Evolutionary conservation across 2,888 invertebrate genomes (phyloP).

Genomic region (Sussaba pulchella): DNA sequence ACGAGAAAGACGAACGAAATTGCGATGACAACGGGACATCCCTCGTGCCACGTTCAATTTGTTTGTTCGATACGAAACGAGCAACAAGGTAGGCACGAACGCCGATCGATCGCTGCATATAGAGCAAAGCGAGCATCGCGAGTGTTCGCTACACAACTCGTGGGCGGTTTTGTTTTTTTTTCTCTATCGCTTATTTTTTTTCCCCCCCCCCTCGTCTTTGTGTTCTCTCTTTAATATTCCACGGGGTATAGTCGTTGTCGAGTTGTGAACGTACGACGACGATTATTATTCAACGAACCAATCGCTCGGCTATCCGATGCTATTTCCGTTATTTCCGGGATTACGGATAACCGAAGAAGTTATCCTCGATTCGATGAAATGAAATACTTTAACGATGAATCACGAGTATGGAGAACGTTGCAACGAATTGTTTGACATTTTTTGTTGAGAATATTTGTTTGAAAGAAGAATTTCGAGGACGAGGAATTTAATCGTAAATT

Average conservation of each 20-base stretch:
- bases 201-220: no score
- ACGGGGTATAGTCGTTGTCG: constrained; percentile 37
- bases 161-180: background rate
- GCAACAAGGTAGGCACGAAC: constrained; percentile 59
- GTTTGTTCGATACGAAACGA: constrained; percentile 79
- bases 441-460: no score
- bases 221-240: constrained; percentile 6
- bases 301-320: constrained; percentile 38
- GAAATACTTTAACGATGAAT: no score
- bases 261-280: constrained; percentile 50
- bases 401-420: no score
- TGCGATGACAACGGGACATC: constrained; percentile 38
- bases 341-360: background rate
- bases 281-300: constrained; percentile 45
- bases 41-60: constrained; percentile 63
- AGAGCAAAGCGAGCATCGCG: background rate
- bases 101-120: constrained; percentile 45
- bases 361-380: no score
- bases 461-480: no score
- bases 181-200: no score
- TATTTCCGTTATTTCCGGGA: constrained; percentile 39
- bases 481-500: no score
- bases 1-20: constrained; percentile 14
- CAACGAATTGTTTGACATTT: no score
- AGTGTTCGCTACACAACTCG: background rate